Evolutionary conservation across 2,797 vertebrate genomes (phyloP).

Genomic region (Melanotaenia nigrans): DNA sequence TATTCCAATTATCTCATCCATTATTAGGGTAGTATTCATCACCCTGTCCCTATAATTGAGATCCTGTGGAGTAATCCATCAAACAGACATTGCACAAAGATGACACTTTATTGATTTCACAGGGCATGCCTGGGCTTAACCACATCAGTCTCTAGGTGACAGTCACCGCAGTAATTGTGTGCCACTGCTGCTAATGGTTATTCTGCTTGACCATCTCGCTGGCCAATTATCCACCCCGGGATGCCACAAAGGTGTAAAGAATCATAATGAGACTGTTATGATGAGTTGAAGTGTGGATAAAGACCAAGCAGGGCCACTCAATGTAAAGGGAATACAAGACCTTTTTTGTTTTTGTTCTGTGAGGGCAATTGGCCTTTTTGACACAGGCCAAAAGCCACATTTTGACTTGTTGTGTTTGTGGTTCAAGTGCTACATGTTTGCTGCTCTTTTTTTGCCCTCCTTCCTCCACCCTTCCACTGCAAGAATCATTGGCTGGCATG

Average conservation of each 20-base stretch:
- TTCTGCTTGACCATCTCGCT: slow-evolving; percentile 66
- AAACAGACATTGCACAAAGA: slow-evolving; percentile 65
- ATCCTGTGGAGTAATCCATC: slow-evolving; percentile 76
- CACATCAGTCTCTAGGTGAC: slow-evolving; percentile 76
- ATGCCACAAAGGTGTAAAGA: slow-evolving; percentile 58
- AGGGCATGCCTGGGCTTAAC: slow-evolving; percentile 61
- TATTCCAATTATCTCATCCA: slow-evolving; percentile 68
- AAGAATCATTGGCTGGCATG: slow-evolving; percentile 66
- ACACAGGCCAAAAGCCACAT: slow-evolving; percentile 27
- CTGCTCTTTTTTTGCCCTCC: slow-evolving; percentile 9
- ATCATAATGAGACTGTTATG: slow-evolving; percentile 58
- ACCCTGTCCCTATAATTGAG: slow-evolving; percentile 72
- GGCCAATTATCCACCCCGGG: slow-evolving; percentile 68
- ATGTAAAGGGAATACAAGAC: slow-evolving; percentile 21
- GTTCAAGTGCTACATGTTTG: slow-evolving; percentile 29
- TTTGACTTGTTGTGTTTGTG: slow-evolving; percentile 7
- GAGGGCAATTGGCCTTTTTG: slow-evolving; percentile 28
- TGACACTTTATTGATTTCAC: slow-evolving; percentile 82
- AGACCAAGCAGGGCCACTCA: slow-evolving; percentile 12
- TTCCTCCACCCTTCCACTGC: slow-evolving; percentile 23
- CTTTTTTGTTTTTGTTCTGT: slow-evolving; percentile 36
- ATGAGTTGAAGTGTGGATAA: slow-evolving; percentile 27
- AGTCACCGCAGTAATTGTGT: slow-evolving; percentile 67
- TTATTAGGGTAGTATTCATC: slow-evolving; percentile 69
- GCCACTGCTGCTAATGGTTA: slow-evolving; percentile 64